phyloP scores from a whole-genome alignment of 2,888 invertebrate species.

The Eilema depressum region DNA sequence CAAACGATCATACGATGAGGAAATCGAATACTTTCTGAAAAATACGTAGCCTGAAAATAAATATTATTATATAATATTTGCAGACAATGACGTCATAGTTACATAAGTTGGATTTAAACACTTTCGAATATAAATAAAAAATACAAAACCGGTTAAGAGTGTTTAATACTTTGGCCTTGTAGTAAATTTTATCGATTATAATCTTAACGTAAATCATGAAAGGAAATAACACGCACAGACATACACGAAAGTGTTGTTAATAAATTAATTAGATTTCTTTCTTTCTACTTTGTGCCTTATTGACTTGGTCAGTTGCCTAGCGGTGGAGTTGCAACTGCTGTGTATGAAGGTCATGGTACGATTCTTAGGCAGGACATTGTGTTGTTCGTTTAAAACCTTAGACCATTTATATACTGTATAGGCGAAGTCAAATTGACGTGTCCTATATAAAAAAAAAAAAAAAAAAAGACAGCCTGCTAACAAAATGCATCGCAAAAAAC shows the following conservation, averaged over 20 bases:
- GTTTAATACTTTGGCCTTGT: slow-evolving; percentile 10
- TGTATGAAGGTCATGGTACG: not conserved
- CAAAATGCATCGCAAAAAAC: too few relatives aligned
- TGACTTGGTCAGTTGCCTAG: too few relatives aligned
- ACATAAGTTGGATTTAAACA: slow-evolving; percentile 3
- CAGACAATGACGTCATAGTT: slow-evolving; percentile 1
- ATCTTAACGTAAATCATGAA: slow-evolving; percentile 8
- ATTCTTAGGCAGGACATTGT: not conserved
- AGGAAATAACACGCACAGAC: slow-evolving; percentile 2
- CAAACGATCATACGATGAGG: slow-evolving; percentile 9
- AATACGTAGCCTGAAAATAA: not conserved
- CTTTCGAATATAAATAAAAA: slow-evolving; percentile 8
- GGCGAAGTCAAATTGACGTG: too few relatives aligned
- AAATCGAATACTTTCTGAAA: not conserved
- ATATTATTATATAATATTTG: not conserved
- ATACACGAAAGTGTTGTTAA: not conserved
- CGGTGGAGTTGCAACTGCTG: too few relatives aligned
- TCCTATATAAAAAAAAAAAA: too few relatives aligned
- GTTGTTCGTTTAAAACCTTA: too few relatives aligned
- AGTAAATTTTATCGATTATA: slow-evolving; percentile 1
- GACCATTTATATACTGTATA: too few relatives aligned
- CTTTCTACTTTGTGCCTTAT: too few relatives aligned
- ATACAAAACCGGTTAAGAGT: slow-evolving; percentile 2
- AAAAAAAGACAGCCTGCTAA: too few relatives aligned
- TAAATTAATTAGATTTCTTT: too few relatives aligned